phyloP scores from a whole-genome alignment of 2,113 vertebrate genomes.

The Myotis yumanensis region DNA sequence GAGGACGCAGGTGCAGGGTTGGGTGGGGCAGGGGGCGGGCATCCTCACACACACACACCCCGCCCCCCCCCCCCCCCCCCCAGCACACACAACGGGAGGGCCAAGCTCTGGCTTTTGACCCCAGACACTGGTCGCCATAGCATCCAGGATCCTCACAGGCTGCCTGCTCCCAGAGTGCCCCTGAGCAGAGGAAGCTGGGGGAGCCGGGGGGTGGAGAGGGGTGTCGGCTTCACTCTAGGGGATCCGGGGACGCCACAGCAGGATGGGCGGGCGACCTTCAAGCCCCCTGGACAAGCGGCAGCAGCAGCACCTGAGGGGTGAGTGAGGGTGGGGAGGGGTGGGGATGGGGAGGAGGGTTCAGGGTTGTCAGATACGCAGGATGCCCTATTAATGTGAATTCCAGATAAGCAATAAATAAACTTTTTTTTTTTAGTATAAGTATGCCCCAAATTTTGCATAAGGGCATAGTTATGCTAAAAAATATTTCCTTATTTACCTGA shows the following conservation, averaged over 20 bases:
- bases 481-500: neutral
- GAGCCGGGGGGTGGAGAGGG: neutral
- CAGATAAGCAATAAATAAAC: neutral
- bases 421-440: neutral
- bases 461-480: neutral
- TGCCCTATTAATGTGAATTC: neutral
- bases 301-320: slow-evolving; percentile 63
- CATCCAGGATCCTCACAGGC: rapidly evolving
- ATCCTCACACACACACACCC: too few species aligned
- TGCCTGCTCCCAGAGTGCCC: neutral
- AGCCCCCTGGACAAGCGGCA: slow-evolving; percentile 59
- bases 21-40: neutral
- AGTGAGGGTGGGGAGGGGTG: neutral
- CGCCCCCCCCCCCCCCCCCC: too few species aligned
- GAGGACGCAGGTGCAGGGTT: slow-evolving; percentile 56
- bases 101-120: neutral
- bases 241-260: neutral
- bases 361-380: neutral
- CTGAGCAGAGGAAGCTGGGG: neutral
- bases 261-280: slow-evolving; percentile 67
- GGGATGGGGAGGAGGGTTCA: too few species aligned
- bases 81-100: neutral
- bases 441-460: neutral
- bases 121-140: neutral
- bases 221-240: neutral